phyloP scores from a whole-genome alignment of 2,888 invertebrate genomes.

The Rhagonycha fulva region DNA sequence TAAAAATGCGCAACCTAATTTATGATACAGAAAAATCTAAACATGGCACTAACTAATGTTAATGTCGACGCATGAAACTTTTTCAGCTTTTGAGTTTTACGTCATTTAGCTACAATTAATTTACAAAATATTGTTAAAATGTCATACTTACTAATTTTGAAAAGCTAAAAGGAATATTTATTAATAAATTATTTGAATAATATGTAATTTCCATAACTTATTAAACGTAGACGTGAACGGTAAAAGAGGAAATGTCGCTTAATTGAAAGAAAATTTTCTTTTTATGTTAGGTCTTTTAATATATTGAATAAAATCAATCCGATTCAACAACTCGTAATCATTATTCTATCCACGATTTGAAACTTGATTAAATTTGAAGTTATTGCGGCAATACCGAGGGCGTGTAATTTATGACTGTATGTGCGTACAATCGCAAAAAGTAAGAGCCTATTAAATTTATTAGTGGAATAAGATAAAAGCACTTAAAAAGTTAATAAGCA shows the following conservation, averaged over 20 bases:
- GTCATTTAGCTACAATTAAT: neutral
- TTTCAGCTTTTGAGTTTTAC: neutral
- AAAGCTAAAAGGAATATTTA: neutral
- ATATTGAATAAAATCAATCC: slow-evolving; percentile 27
- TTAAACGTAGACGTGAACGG: neutral
- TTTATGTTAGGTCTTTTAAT: neutral
- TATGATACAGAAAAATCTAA: neutral
- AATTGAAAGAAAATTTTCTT: neutral
- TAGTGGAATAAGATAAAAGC: slow-evolving; percentile 28
- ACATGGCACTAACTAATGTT: neutral
- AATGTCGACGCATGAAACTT: neutral
- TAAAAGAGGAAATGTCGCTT: neutral
- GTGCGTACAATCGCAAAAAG: slow-evolving; percentile 35
- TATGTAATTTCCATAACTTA: neutral
- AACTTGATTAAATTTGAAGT: slow-evolving; percentile 48
- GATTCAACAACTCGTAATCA: slow-evolving; percentile 37
- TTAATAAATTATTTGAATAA: neutral
- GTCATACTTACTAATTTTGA: neutral
- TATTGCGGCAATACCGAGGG: slow-evolving; percentile 41
- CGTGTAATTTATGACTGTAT: slow-evolving; percentile 43
- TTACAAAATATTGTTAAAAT: neutral
- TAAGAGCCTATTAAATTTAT: slow-evolving; percentile 37
- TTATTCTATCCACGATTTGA: slow-evolving; percentile 44
- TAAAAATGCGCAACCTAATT: neutral
- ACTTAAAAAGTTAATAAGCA: slow-evolving; percentile 13